phyloP scores from a whole-genome alignment of 2,797 vertebrate species.

The Babyrousa celebensis region DNA sequence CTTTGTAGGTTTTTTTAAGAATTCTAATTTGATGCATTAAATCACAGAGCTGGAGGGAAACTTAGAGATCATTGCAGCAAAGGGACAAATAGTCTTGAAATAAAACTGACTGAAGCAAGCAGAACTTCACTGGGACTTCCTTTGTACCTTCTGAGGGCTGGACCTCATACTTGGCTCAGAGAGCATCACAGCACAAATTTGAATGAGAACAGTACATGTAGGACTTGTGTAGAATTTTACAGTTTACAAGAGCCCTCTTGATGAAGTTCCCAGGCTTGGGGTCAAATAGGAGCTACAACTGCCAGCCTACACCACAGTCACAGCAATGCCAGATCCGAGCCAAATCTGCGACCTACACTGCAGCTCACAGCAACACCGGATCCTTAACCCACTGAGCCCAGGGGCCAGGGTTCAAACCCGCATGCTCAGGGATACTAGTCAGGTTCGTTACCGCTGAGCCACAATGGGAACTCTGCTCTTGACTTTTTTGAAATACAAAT shows the following conservation, averaged over 20 bases:
- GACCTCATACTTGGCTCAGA: background rate
- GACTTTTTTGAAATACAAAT: background rate
- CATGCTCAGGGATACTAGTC: too few relatives aligned
- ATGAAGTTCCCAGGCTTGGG: too few relatives aligned
- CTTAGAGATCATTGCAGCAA: background rate
- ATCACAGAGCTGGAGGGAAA: background rate
- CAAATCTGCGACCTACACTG: too few relatives aligned
- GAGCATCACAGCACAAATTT: background rate
- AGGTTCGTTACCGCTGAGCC: too few relatives aligned
- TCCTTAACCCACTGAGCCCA: too few relatives aligned
- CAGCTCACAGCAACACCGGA: too few relatives aligned
- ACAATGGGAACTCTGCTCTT: too few relatives aligned
- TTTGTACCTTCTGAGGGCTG: background rate
- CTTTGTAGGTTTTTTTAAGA: background rate
- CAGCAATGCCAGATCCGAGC: too few relatives aligned
- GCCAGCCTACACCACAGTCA: too few relatives aligned
- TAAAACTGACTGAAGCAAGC: background rate
- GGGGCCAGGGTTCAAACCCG: too few relatives aligned
- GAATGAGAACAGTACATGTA: background rate
- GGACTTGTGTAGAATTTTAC: background rate
- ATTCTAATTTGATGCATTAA: conserved; percentile 29
- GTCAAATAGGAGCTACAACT: too few relatives aligned
- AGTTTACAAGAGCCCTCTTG: background rate
- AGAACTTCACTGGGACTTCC: background rate
- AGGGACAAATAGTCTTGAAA: background rate